These are phyloP conservation scores for Galerucella nymphaeae DNA, from an alignment of 2,888 invertebrate species.

Conservation along the genomic window DNA sequence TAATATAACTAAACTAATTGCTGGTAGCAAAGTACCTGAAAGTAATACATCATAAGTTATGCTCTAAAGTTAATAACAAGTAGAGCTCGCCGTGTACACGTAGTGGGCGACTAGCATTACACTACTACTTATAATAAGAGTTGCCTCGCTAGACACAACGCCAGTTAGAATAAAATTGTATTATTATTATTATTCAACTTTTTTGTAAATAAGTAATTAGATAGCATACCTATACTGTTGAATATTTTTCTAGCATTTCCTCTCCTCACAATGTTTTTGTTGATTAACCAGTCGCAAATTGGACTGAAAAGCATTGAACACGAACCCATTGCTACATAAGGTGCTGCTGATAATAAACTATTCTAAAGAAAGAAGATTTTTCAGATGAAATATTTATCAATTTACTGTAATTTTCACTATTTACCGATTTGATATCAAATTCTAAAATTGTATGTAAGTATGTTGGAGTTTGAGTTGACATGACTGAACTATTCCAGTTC, in stretches of 20 bases:
- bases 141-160: too few relatives aligned
- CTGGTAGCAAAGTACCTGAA: conserved; percentile 69
- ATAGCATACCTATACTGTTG: conserved; percentile 66
- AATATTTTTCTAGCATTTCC: conserved; percentile 69
- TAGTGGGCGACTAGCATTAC: too few relatives aligned
- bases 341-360: conserved; percentile 76
- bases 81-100: too few relatives aligned
- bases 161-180: too few relatives aligned
- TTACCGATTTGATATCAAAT: conserved; percentile 77
- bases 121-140: too few relatives aligned
- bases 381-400: not conserved
- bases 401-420: conserved; percentile 29
- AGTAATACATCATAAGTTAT: conserved; percentile 50
- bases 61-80: too few relatives aligned
- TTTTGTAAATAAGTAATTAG: not conserved
- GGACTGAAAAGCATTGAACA: conserved; percentile 77
- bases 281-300: conserved; percentile 72
- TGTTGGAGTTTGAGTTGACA: conserved; percentile 83
- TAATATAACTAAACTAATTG: conserved; percentile 73
- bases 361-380: conserved; percentile 66
- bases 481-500: conserved; percentile 85
- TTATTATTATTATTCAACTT: not conserved
- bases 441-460: conserved; percentile 80
- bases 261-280: conserved; percentile 55
- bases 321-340: conserved; percentile 79